Conservation (phyloP, 2,113 vertebrate genomes). For the Tretioscincus oriximinensis region DNA sequence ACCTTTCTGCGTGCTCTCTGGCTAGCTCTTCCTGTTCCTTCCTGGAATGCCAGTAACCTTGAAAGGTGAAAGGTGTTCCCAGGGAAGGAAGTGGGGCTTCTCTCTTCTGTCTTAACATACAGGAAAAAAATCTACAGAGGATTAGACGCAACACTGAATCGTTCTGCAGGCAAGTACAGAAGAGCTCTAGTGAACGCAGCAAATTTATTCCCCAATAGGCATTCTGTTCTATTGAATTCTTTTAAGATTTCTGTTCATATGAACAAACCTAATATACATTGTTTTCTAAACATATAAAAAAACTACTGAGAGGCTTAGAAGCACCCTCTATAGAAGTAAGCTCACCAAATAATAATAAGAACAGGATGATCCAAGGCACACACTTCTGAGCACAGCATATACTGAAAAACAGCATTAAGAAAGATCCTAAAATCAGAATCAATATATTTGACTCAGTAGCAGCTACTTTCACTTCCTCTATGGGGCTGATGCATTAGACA, state of each 20-base stretch:
- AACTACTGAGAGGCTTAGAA: background rate
- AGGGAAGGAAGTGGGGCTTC: no score
- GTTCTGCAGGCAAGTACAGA: no score
- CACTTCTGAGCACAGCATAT: background rate
- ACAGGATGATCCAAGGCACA: background rate
- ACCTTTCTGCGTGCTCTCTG: no score
- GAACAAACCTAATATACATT: background rate
- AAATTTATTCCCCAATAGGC: background rate
- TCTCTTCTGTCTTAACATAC: no score
- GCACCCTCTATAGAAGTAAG: background rate
- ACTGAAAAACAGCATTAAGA: background rate
- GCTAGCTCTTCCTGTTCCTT: no score
- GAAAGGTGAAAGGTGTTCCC: no score
- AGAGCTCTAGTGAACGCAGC: background rate
- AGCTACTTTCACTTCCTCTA: background rate
- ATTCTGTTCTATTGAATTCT: background rate
- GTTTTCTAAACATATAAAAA: background rate
- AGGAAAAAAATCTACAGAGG: no score
- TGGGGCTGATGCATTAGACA: no score
- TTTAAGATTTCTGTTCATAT: no score
- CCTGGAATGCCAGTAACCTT: no score
- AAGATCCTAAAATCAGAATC: background rate
- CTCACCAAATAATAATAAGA: conserved; percentile 12
- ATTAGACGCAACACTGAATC: no score
- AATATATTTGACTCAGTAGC: background rate